These are phyloP conservation scores for Hirtodrosophila alboralis DNA, from an alignment of 2,888 invertebrate species.

Conservation along the genomic window DNA sequence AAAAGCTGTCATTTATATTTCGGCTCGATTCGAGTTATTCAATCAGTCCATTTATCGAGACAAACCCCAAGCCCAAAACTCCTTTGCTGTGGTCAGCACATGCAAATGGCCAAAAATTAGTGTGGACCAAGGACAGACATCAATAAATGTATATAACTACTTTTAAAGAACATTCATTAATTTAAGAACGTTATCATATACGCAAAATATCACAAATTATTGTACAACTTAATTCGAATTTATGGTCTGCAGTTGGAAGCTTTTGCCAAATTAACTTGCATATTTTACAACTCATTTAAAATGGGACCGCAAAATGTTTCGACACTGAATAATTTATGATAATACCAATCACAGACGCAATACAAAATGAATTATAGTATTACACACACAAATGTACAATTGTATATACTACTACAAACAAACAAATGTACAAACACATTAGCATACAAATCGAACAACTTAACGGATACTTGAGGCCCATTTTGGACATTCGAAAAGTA, in stretches of 20 bases:
- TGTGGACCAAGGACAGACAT: slow-evolving; percentile 31
- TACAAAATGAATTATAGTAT: slow-evolving; percentile 50
- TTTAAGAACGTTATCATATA: slow-evolving; percentile 1
- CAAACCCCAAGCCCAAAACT: slow-evolving; percentile 25
- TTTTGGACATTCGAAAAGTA: slow-evolving; percentile 5
- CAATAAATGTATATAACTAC: slow-evolving; percentile 43
- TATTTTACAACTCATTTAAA: slow-evolving; percentile 63
- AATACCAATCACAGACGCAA: slow-evolving; percentile 60
- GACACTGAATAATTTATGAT: slow-evolving; percentile 66
- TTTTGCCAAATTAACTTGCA: slow-evolving; percentile 57
- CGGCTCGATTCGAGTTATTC: slow-evolving; percentile 61
- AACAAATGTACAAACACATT: slow-evolving; percentile 25
- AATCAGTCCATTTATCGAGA: slow-evolving; percentile 55
- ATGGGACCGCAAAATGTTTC: slow-evolving; percentile 58
- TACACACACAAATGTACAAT: slow-evolving; percentile 12
- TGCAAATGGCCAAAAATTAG: slow-evolving; percentile 61
- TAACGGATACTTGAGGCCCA: slow-evolving; percentile 58
- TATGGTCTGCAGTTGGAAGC: slow-evolving; percentile 49
- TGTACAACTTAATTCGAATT: slow-evolving; percentile 66
- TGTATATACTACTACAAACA: slow-evolving; percentile 5
- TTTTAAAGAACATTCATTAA: slow-evolving; percentile 3
- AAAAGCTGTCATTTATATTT: slow-evolving; percentile 67
- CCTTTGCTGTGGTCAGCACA: slow-evolving; percentile 57
- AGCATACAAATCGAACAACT: slow-evolving; percentile 53
- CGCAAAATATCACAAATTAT: slow-evolving; percentile 39